Evolutionary conservation across 2,113 vertebrate genomes (phyloP).

Genomic region (Myrmecobius fasciatus): DNA sequence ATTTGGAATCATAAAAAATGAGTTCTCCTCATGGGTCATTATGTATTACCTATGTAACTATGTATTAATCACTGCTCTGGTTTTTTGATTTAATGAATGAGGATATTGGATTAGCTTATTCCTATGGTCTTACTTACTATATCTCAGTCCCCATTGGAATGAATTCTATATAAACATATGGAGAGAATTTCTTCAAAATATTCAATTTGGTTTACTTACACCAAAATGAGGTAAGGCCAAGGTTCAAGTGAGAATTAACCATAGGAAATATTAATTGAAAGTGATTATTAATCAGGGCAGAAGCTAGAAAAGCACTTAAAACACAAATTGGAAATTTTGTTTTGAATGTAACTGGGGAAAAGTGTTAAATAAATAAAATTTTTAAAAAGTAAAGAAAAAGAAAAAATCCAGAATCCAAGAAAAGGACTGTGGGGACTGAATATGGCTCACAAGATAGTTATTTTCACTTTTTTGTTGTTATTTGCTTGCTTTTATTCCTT

Average conservation of each 20-base stretch:
- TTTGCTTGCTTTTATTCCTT: too few relatives aligned
- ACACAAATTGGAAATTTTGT: background rate
- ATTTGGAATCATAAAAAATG: background rate
- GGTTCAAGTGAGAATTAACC: background rate
- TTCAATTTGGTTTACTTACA: background rate
- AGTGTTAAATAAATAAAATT: too few relatives aligned
- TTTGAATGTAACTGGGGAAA: too few relatives aligned
- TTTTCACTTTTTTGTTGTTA: too few relatives aligned
- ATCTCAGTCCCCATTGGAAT: background rate
- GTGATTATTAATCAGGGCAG: background rate
- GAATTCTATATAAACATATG: background rate
- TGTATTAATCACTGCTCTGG: background rate
- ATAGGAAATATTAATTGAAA: background rate
- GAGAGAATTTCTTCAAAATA: background rate
- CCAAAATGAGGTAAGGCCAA: background rate
- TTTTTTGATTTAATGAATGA: background rate
- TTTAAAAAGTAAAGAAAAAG: too few relatives aligned
- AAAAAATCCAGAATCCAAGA: too few relatives aligned
- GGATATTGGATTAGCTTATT: background rate
- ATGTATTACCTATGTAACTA: background rate
- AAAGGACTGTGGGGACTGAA: too few relatives aligned
- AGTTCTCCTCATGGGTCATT: background rate
- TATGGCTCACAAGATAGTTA: too few relatives aligned
- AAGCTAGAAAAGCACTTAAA: constrained; percentile 12
- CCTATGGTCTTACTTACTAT: background rate